phyloP scores from a whole-genome alignment of 2,797 vertebrate genomes.

The Lacerta bilineata region DNA sequence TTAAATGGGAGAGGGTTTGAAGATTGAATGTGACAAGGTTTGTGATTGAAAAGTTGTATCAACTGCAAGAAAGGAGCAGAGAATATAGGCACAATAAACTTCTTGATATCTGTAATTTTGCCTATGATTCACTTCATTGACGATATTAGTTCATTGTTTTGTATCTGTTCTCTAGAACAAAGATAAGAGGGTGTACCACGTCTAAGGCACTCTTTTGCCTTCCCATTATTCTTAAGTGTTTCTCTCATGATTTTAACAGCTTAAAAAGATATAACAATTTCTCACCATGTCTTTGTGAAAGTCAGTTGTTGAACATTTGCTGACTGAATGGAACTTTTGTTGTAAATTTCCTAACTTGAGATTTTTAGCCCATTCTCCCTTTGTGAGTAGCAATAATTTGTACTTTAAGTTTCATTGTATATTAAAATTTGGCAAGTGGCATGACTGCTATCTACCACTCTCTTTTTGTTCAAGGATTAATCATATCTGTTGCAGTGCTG shows the following conservation, averaged over 20 bases:
- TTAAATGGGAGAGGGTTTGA: neutral
- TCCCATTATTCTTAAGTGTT: constrained; percentile 1
- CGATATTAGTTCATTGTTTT: constrained; percentile 24
- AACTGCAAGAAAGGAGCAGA: neutral
- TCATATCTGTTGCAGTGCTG: neutral
- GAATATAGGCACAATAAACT: neutral
- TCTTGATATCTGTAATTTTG: constrained; percentile 14
- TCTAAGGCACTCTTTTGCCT: neutral
- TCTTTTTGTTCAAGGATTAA: neutral
- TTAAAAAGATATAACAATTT: neutral
- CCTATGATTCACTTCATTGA: constrained; percentile 16
- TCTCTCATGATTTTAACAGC: neutral
- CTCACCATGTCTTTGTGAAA: neutral
- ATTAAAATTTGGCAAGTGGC: neutral
- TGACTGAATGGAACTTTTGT: neutral
- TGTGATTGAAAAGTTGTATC: constrained; percentile 10
- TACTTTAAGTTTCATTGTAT: neutral
- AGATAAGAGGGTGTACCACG: neutral
- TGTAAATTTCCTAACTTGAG: neutral
- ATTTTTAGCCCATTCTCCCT: neutral
- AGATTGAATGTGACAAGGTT: neutral
- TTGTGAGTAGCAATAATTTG: neutral
- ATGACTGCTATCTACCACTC: neutral
- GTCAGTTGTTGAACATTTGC: neutral
- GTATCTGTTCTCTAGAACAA: neutral